Conservation (phyloP, 2,797 vertebrate genomes). For the Danio aesculapii region DNA sequence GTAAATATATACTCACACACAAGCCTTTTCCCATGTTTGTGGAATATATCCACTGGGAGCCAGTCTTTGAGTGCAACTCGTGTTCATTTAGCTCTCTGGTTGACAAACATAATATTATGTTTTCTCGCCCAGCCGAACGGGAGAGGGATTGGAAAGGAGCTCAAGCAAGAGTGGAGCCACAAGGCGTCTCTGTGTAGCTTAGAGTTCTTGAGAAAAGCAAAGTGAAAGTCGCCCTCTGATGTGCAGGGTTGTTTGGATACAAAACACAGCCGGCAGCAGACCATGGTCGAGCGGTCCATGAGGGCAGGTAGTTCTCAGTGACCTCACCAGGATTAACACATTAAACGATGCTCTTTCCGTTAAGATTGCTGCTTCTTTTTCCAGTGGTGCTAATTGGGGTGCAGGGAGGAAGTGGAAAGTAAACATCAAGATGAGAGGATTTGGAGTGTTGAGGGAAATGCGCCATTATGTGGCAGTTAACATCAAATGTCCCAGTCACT, state of each 20-base stretch:
- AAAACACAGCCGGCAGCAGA: slow-evolving; percentile 72
- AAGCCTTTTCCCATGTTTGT: slow-evolving; percentile 54
- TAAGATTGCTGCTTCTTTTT: slow-evolving; percentile 48
- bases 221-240: slow-evolving; percentile 75
- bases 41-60: slow-evolving; percentile 66
- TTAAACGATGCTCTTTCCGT: slow-evolving; percentile 53
- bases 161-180: slow-evolving; percentile 59
- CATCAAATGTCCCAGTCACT: slow-evolving; percentile 14
- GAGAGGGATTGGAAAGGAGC: slow-evolving; percentile 43
- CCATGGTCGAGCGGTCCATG: slow-evolving; percentile 67
- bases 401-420: slow-evolving; percentile 52
- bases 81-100: slow-evolving; percentile 72
- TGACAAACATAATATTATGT: slow-evolving; percentile 83
- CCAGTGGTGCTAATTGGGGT: slow-evolving; percentile 49
- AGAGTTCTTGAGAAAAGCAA: slow-evolving; percentile 61
- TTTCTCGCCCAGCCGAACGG: slow-evolving; percentile 64
- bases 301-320: slow-evolving; percentile 59
- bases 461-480: slow-evolving; percentile 18
- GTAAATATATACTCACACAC: slow-evolving; percentile 7
- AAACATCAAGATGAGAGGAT: slow-evolving; percentile 44
- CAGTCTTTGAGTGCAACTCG: slow-evolving; percentile 63
- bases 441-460: slow-evolving; percentile 19
- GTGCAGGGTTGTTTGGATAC: slow-evolving; percentile 76
- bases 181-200: slow-evolving; percentile 75
- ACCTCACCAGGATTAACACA: slow-evolving; percentile 63